Base-by-base conservation (phyloP, 2,113 vertebrate species). In the Ranitomeya imitator region DNA sequence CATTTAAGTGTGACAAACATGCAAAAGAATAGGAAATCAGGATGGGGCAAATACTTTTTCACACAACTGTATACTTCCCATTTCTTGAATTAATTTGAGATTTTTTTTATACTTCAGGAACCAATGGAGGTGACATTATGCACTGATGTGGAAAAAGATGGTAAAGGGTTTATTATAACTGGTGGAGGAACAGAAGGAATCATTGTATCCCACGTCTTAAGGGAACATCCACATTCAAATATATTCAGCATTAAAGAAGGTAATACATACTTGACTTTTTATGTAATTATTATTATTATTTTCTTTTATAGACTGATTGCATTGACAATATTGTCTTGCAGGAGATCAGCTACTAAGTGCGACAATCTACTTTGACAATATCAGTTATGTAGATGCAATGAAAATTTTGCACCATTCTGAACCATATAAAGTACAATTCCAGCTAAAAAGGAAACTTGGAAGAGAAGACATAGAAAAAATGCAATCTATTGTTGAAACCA, bases 301-400 rank as follows among this genome's bases (percentile, higher is more conserved):
- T 26, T 26, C 23, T 61, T 31, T 45, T 3, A 52, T 16, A 51
- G 52, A 80, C 21, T 55, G 73, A 52, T 26, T 79, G 45, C 57
- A 26, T 6, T 65, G 37, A 79, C 18, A 11, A 8, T 78, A 84
- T 1, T 55, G 45, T 51, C 18, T 92, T 94, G 18, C 57, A 99
- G 98, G 98, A 84, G 98, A 99, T 90, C 98, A 98, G 91, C 93
- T 99, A 85, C 94, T 99, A 91, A 99, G 97, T 52, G 95, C 98
- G 23, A 99, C 98, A 10, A 92, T 99, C 83, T 99, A 98, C 94
- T 99, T 99, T 0, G 98, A 99, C 90, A 93, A 98, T 87, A 95
- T 99, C 69, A 95, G 96, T 67, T 99, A 98, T 9, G 97, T 99
- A 94, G 98, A 99, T 63, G 98, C 97, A 11, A 95, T 99, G 85